phyloP scores from a whole-genome alignment of 2,797 vertebrate genomes.

The Buceros bicornis region DNA sequence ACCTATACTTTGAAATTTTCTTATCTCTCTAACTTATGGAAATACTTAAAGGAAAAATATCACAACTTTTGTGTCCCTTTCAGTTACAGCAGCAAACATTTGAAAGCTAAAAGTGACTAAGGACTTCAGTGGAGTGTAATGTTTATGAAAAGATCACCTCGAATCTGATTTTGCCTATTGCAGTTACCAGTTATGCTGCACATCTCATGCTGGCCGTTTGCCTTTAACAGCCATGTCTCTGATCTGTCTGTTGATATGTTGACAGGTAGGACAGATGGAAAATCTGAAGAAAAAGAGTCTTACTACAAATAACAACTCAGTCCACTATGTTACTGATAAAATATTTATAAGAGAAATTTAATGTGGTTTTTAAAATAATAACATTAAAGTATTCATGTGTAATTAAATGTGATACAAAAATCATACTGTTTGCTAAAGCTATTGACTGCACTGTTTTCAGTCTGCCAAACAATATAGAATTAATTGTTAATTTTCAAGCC shows the following conservation, averaged over 20 bases:
- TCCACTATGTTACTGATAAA: slow-evolving; percentile 61
- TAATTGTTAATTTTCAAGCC: slow-evolving; percentile 77
- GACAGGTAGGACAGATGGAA: slow-evolving; percentile 19
- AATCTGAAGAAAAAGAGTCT: background rate
- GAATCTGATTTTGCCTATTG: slow-evolving; percentile 42
- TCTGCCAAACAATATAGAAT: slow-evolving; percentile 77
- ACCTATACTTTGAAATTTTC: background rate
- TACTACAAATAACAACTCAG: slow-evolving; percentile 27
- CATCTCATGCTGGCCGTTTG: background rate
- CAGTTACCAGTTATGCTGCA: slow-evolving; percentile 11
- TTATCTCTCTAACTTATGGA: background rate
- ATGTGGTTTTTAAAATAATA: slow-evolving; percentile 61
- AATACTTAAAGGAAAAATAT: slow-evolving; percentile 11
- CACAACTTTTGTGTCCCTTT: slow-evolving; percentile 48
- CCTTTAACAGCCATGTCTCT: background rate
- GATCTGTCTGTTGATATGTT: slow-evolving; percentile 19
- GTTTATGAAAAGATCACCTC: slow-evolving; percentile 45
- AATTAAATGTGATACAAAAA: slow-evolving; percentile 79
- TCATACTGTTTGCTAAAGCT: slow-evolving; percentile 73
- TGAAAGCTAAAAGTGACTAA: slow-evolving; percentile 22
- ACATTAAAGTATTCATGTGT: slow-evolving; percentile 71
- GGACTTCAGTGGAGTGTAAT: slow-evolving; percentile 9
- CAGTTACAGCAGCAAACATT: slow-evolving; percentile 32
- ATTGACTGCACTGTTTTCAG: slow-evolving; percentile 68
- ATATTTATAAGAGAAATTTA: slow-evolving; percentile 71